Percentiles rank a stretch among this genome's conserved stretches.
Evolutionary conservation across 1,140 invertebrate genomes (phyloP).

Genomic region (Myzus persicae): DNA sequence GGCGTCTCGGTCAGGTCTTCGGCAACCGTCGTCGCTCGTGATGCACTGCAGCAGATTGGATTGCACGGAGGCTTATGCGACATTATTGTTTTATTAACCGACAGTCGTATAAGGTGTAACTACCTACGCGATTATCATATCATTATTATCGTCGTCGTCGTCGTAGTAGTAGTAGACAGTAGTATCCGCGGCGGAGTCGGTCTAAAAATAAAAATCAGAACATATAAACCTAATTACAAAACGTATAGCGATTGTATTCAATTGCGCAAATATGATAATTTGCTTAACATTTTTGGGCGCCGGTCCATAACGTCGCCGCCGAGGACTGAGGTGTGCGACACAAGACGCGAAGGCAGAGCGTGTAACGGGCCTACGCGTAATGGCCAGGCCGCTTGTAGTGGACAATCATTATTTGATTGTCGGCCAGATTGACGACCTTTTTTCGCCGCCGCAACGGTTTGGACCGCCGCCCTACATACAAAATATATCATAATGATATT

Average conservation of each 20-base stretch:
- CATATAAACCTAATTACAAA: neutral
- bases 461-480: slow-evolving; percentile 38
- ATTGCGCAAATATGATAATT: slow-evolving; percentile 32
- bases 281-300: slow-evolving; percentile 14
- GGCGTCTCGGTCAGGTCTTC: neutral
- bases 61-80: neutral
- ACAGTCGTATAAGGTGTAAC: neutral
- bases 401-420: slow-evolving; percentile 52
- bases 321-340: neutral
- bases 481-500: neutral
- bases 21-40: neutral
- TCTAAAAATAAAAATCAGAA: slow-evolving; percentile 26
- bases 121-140: neutral
- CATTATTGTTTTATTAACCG: neutral
- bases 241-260: neutral
- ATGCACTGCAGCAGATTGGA: neutral
- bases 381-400: neutral
- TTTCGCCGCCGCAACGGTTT: neutral
- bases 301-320: neutral
- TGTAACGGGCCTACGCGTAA: slow-evolving; percentile 34
- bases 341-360: neutral
- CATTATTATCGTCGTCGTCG: neutral
- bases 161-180: too few species aligned
- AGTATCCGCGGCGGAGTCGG: neutral
- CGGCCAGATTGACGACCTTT: slow-evolving; percentile 55